phyloP scores from a whole-genome alignment of 2,888 invertebrate genomes.

The Ochropleura leucogaster region DNA sequence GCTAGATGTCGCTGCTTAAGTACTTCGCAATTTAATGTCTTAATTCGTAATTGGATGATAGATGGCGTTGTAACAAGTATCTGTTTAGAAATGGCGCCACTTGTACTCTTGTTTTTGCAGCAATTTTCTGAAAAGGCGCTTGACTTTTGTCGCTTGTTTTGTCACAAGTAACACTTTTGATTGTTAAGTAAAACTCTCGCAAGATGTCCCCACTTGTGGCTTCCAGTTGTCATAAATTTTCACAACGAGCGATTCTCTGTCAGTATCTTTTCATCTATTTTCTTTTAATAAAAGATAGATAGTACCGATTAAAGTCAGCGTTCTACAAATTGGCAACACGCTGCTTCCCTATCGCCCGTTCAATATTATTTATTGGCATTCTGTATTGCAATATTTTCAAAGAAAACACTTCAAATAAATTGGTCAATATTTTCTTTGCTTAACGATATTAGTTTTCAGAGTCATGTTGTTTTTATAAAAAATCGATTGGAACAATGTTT shows the following conservation, averaged over 20 bases:
- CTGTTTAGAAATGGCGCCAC: background rate
- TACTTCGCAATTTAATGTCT: background rate
- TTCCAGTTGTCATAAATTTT: background rate
- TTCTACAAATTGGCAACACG: conserved; percentile 44
- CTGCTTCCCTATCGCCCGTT: conserved; percentile 29
- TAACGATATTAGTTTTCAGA: conserved; percentile 13
- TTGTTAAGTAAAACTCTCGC: background rate
- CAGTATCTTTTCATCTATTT: background rate
- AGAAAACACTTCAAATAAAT: conserved; percentile 20
- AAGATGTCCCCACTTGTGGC: background rate
- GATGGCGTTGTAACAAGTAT: conserved; percentile 27
- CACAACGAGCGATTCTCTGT: background rate
- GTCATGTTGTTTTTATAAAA: background rate
- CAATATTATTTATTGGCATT: conserved; percentile 34
- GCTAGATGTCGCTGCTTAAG: conserved; percentile 5
- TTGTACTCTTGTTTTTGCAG: background rate
- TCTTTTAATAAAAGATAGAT: conserved; percentile 19
- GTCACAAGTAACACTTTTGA: accelerated
- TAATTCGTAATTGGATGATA: background rate
- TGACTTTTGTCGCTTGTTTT: background rate
- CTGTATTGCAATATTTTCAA: conserved; percentile 35
- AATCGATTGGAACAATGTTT: conserved; percentile 19
- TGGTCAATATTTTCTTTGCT: conserved; percentile 26
- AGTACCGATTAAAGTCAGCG: conserved; percentile 1
- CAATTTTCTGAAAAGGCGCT: background rate